Conservation (phyloP, 1,140 invertebrate genomes). For the Drosophila triauraria region DNA sequence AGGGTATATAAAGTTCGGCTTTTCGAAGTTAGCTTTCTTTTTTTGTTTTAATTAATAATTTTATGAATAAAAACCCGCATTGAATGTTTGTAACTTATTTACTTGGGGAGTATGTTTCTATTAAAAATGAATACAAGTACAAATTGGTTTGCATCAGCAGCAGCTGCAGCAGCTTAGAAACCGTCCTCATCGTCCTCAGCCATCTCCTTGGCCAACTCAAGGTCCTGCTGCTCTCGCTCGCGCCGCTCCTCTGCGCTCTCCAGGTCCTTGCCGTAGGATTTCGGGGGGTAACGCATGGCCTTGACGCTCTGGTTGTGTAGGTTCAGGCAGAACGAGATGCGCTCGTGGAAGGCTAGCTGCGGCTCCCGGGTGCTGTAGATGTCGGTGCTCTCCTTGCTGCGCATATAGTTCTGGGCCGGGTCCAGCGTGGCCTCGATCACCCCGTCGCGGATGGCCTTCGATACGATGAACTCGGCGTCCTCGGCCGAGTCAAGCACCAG, state of each 20-base stretch:
- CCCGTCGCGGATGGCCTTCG: conserved; percentile 99
- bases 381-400: conserved; percentile 98
- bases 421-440: conserved; percentile 99
- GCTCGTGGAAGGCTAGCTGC: conserved; percentile 98
- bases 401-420: conserved; percentile 97
- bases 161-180: conserved; percentile 85
- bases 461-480: conserved; percentile 99
- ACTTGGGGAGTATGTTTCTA: conserved; percentile 45
- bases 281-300: conserved; percentile 99
- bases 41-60: too few relatives aligned
- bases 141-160: conserved; percentile 21
- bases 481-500: conserved; percentile 96
- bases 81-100: conserved; percentile 45
- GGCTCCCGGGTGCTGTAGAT: conserved; percentile 99
- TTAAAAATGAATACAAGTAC: conserved; percentile 34
- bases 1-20: too few relatives aligned
- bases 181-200: conserved; percentile 99
- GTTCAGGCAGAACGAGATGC: conserved; percentile 98
- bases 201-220: conserved; percentile 99
- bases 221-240: conserved; percentile 98
- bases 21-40: too few relatives aligned
- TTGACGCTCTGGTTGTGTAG: conserved; percentile 99
- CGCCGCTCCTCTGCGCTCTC: conserved; percentile 98
- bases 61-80: background rate
- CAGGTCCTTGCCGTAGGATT: conserved; percentile 98